Conservation (phyloP, 2,797 vertebrate genomes). For the Xiphophorus birchmanni region DNA sequence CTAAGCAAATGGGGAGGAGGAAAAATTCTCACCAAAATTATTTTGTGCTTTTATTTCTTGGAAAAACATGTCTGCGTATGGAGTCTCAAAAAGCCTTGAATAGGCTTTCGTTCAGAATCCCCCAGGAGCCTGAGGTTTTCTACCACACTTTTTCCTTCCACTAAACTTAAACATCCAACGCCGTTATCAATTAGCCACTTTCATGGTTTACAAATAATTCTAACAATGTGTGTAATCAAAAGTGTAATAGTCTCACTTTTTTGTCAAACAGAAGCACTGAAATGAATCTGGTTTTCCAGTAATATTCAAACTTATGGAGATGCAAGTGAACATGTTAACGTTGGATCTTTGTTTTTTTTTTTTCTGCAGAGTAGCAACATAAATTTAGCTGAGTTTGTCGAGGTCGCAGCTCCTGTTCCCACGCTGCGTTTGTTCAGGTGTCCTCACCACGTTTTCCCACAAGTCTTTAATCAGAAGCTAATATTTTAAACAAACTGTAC, state of each 20-base stretch:
- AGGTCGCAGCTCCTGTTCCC: neutral
- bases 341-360: neutral
- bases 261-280: neutral
- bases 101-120: neutral
- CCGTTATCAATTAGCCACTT: neutral
- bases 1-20: too few relatives aligned
- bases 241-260: neutral
- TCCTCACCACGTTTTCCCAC: slow-evolving; percentile 50
- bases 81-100: neutral
- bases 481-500: slow-evolving; percentile 46
- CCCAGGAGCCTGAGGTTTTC: neutral
- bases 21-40: too few relatives aligned
- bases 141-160: neutral
- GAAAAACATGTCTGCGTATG: neutral
- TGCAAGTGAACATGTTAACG: neutral
- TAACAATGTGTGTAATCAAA: neutral
- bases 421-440: neutral
- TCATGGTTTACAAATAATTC: neutral
- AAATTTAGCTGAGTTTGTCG: neutral
- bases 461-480: slow-evolving; percentile 39
- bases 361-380: neutral
- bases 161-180: neutral
- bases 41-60: too few relatives aligned
- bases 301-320: neutral
- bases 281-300: neutral